Base-by-base conservation (phyloP, 1,140 invertebrate genomes). In the Gryon sp. region DNA sequence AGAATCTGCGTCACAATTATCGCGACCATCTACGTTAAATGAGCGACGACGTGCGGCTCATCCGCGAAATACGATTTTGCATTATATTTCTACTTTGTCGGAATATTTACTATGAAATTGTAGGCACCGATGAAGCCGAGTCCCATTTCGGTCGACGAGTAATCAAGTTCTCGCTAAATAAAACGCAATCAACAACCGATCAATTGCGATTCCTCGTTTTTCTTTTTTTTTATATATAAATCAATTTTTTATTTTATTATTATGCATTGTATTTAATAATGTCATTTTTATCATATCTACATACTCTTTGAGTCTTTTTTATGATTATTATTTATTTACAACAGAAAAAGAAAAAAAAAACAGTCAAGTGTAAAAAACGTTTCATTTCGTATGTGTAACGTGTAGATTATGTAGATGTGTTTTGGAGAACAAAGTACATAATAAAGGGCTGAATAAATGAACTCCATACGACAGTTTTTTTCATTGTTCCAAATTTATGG, bases 321-420 rank as follows among this genome's bases (percentile, higher is more conserved):
- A 14, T 18, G 16, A 40, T 57, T 12, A 34, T 19, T 20, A 48
- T 68, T 69, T 59, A 68, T 68, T 46, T 40, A 24, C 18, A 43
- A n/a, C n/a, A n/a, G n/a, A n/a, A n/a, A n/a, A n/a, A n/a, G n/a
- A n/a, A n/a, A n/a, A 9, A 11, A 36, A 11, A 52, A 19, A 14
- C 15, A 36, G 16, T 14, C 7, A 8, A 14, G 1, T 20, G 19
- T 28, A 28, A 32, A 18, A 16, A 36, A 36, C 12, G 6, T 28
- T 28, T 38, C 9, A 36, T 48, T 48, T 26, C 28, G n/a, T 16
- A 46, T 46, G 26, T 26, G 14, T 26, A 46, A 53, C 4, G 4
- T 36, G 15, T 55, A 34, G 48, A 66, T 65, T 52, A 65, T 66
- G 46, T 66, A 66, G 48, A 66, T 38, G 28, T 43, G 12, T 30